These are phyloP conservation scores for Gymnobelideus leadbeateri DNA, from an alignment of 2,113 vertebrate species.

Conservation along the genomic window DNA sequence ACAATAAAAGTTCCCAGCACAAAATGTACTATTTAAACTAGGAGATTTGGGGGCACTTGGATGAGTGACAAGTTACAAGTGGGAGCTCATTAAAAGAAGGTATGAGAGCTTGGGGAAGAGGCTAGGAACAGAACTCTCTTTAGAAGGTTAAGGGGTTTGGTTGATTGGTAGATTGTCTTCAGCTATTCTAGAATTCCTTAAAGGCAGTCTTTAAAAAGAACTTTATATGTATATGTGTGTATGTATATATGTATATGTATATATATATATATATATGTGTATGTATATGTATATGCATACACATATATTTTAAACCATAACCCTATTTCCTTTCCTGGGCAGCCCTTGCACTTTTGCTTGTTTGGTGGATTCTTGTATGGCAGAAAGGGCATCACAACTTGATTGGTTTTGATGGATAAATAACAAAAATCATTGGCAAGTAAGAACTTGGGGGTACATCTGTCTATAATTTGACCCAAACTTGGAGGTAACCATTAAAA, in stretches of 20 bases:
- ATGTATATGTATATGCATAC: too few relatives aligned
- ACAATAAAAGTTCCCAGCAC: background rate
- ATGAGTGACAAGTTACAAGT: conserved; percentile 37
- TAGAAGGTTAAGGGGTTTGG: conserved; percentile 28
- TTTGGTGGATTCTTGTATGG: background rate
- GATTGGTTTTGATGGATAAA: conserved; percentile 23
- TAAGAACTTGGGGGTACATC: conserved; percentile 31
- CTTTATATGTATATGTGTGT: background rate
- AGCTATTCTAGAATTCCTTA: conserved; percentile 16
- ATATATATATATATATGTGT: too few relatives aligned
- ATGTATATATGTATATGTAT: background rate
- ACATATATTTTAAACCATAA: background rate
- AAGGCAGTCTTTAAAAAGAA: background rate
- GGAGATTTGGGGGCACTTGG: conserved; percentile 30
- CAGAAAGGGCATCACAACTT: background rate
- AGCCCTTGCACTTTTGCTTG: background rate
- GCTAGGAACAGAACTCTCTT: conserved; percentile 40
- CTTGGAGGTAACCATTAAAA: conserved; percentile 58
- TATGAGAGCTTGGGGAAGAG: background rate
- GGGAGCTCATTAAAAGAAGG: conserved; percentile 60
- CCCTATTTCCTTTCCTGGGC: background rate
- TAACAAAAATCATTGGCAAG: conserved; percentile 45
- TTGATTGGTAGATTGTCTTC: background rate
- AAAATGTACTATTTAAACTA: conserved; percentile 42
- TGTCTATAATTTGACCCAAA: conserved; percentile 47